A percentile compares a stretch with the other conserved stretches of the same genome.
phyloP scores from a whole-genome alignment of 2,113 vertebrate species.

The Dromaius novaehollandiae region DNA sequence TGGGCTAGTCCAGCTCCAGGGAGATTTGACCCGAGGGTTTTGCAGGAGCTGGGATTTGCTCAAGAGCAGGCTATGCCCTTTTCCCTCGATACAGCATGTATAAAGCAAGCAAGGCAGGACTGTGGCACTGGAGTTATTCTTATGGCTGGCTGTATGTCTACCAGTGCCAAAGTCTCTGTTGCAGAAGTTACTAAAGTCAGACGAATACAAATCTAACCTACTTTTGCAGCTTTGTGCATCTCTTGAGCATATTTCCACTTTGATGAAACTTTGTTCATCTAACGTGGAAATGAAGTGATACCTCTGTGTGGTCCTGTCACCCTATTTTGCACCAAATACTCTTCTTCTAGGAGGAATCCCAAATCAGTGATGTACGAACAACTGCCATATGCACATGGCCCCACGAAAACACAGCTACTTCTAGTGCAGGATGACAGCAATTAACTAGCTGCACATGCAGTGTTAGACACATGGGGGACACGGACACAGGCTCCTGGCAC shows the following conservation, averaged over 20 bases:
- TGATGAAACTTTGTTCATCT: neutral
- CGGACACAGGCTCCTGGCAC: fast-evolving
- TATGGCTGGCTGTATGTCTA: neutral
- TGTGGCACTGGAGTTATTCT: neutral
- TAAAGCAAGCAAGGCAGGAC: neutral
- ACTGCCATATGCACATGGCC: neutral
- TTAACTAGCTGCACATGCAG: fast-evolving
- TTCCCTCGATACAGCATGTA: neutral
- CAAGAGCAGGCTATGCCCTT: neutral
- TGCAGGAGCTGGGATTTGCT: neutral
- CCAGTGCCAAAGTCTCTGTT: neutral
- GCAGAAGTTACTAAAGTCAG: neutral
- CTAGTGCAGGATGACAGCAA: neutral
- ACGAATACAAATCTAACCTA: neutral
- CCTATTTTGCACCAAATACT: neutral
- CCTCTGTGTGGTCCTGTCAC: neutral
- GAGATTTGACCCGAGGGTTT: neutral
- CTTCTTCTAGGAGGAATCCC: neutral
- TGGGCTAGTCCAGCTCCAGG: neutral
- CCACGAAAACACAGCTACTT: neutral
- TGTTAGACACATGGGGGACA: fast-evolving
- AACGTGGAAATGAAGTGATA: neutral
- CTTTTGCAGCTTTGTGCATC: neutral
- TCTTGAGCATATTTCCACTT: neutral
- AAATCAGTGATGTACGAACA: neutral